Evolutionary conservation across 2,113 vertebrate species (phyloP), one percentile per base, ranked within the genome.

Genomic region (Hepsetus odoe): DNA sequence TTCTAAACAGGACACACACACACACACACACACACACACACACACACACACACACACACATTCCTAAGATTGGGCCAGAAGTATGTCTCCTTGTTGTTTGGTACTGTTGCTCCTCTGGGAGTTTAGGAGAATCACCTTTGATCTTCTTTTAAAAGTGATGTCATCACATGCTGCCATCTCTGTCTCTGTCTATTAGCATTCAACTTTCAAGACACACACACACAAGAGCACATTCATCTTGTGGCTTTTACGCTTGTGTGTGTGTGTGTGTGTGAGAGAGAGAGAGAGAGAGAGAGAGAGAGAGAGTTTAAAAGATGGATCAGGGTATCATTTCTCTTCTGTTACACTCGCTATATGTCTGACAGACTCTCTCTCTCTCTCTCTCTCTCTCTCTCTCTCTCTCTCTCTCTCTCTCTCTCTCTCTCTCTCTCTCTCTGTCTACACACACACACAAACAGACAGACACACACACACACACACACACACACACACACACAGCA

Each of bases 101-200:
- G n/a, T n/a, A n/a, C n/a, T n/a, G n/a, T n/a, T n/a, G n/a, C n/a
- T n/a, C n/a, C n/a, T n/a, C n/a, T n/a, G n/a, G n/a, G n/a, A n/a
- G n/a, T n/a, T n/a, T n/a, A n/a, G n/a, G n/a, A n/a, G n/a, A n/a
- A n/a, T 38, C 2, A 1, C 33, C 59, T 38, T 84, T 33, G 72
- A 22, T 79, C 68, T 46, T 28, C 68, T 75, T 87, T 81, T 85
- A 82, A 81, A 86, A 75, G 85, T 81, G n/a, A 35, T 73, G 71
- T 73, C 71, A 73, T 73, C 71, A 16, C 55, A 35, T 20, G 35
- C 71, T 73, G 14, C n/a, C n/a, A n/a, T 73, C 53, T 59, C 9
- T 44, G 53, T 59, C 22, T 44, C 8, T 44, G 55, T n/a, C 55
- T 56, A 35, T 59, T 53, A 58, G 56, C 70, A 58, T 44, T 72